Evolutionary conservation across 1,140 invertebrate species (phyloP).

Genomic region (Neodiprion fabricii): DNA sequence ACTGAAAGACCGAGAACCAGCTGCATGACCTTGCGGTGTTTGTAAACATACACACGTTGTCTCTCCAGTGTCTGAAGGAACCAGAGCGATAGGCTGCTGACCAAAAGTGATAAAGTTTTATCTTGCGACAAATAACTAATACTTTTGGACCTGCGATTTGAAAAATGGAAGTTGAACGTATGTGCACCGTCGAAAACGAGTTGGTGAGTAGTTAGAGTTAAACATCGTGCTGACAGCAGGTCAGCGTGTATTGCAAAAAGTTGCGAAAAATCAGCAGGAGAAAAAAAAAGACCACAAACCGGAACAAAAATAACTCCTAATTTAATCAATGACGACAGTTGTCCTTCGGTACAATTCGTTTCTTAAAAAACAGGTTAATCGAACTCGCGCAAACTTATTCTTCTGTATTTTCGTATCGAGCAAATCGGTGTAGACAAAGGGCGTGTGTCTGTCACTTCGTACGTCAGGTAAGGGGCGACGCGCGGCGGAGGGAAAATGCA

Average conservation of each 20-base stretch:
- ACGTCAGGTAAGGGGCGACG: background rate
- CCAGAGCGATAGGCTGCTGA: background rate
- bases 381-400: background rate
- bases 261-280: background rate
- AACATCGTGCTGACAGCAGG: background rate
- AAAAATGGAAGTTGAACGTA: conserved; percentile 51
- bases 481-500: background rate
- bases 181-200: conserved; percentile 53
- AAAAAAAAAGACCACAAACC: conserved; percentile 13
- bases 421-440: conserved; percentile 14
- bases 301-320: conserved; percentile 29
- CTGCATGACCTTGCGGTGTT: conserved; percentile 60
- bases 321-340: conserved; percentile 22
- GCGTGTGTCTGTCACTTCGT: conserved; percentile 20
- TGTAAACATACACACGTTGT: conserved; percentile 61
- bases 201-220: conserved; percentile 48
- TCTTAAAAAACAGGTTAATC: background rate
- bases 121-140: background rate
- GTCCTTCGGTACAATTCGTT: background rate
- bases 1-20: conserved; percentile 37
- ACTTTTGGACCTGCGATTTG: background rate
- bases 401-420: background rate
- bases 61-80: conserved; percentile 25
- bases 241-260: conserved; percentile 10
- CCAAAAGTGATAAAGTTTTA: background rate